Percentiles rank a stretch among this genome's conserved stretches.
Evolutionary conservation across 1,140 invertebrate species (phyloP).

Genomic region (Adelges cooleyi): DNA sequence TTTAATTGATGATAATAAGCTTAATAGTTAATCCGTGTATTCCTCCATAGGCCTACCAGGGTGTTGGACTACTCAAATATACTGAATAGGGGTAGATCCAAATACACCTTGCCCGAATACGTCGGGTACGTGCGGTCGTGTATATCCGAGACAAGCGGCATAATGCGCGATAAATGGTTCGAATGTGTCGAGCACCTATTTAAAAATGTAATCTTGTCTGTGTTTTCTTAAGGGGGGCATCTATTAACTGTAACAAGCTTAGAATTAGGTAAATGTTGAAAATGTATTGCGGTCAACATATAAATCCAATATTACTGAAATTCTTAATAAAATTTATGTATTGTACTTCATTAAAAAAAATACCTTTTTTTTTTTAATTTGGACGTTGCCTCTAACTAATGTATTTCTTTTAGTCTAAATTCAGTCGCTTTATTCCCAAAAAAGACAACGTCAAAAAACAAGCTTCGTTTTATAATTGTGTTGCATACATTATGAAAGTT

Average conservation of each 20-base stretch:
- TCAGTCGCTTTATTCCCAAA: slow-evolving; percentile 18
- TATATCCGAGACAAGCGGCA: background rate
- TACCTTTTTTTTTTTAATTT: background rate
- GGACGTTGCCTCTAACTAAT: too few species aligned
- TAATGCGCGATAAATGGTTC: background rate
- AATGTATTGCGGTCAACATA: too few species aligned
- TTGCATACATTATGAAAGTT: slow-evolving; percentile 23
- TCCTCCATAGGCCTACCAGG: background rate
- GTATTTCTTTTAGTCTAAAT: slow-evolving; percentile 3
- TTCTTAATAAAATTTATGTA: too few species aligned
- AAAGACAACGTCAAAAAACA: slow-evolving; percentile 17
- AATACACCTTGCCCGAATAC: background rate
- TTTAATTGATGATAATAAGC: too few species aligned
- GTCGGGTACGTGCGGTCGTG: background rate
- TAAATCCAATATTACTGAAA: too few species aligned
- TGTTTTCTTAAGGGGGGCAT: too few species aligned
- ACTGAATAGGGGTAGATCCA: background rate
- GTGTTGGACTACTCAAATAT: slow-evolving; percentile 2
- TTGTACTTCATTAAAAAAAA: background rate
- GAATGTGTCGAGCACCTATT: background rate
- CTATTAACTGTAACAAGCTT: too few species aligned
- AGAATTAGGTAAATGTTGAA: too few species aligned
- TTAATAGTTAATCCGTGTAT: too few species aligned
- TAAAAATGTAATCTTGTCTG: background rate
- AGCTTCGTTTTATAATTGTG: slow-evolving; percentile 18